A percentile compares a stretch with the other conserved stretches of the same genome.
Evolutionary conservation across 1,140 invertebrate genomes (phyloP).

Genomic region (Orchestia grillus): DNA sequence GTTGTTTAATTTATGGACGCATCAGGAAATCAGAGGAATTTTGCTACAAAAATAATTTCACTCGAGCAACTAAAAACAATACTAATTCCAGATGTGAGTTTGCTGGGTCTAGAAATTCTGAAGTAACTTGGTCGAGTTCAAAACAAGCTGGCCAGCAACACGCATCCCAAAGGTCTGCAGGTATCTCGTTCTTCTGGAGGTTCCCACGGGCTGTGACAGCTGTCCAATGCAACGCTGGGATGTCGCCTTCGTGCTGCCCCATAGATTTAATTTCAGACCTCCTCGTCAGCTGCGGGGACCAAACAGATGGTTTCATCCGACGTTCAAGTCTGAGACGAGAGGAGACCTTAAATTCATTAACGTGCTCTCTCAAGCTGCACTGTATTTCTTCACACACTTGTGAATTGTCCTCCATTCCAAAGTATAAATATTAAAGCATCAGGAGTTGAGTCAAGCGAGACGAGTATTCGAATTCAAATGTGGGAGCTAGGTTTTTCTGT

Average conservation of each 20-base stretch:
- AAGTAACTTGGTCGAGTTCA: not conserved
- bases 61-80: not conserved
- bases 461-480: not conserved
- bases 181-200: not conserved
- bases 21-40: not conserved
- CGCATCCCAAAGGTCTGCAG: not conserved
- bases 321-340: not conserved
- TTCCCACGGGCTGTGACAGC: not conserved
- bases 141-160: not conserved
- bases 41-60: not conserved
- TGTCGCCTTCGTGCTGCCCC: not conserved
- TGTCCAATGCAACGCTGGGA: not conserved
- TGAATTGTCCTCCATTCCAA: not conserved
- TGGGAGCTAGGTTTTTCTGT: not conserved
- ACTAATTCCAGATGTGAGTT: not conserved
- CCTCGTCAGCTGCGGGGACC: not conserved
- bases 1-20: not conserved
- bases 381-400: not conserved
- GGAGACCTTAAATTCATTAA: not conserved
- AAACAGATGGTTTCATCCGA: not conserved
- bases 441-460: not conserved
- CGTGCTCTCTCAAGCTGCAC: not conserved
- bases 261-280: not conserved
- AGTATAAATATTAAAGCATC: not conserved
- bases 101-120: not conserved